A percentile compares a stretch with the other conserved stretches of the same genome.
These are phyloP conservation scores for Embidobia sp. DNA, from an alignment of 2,888 invertebrate genomes.

Conservation along the genomic window DNA sequence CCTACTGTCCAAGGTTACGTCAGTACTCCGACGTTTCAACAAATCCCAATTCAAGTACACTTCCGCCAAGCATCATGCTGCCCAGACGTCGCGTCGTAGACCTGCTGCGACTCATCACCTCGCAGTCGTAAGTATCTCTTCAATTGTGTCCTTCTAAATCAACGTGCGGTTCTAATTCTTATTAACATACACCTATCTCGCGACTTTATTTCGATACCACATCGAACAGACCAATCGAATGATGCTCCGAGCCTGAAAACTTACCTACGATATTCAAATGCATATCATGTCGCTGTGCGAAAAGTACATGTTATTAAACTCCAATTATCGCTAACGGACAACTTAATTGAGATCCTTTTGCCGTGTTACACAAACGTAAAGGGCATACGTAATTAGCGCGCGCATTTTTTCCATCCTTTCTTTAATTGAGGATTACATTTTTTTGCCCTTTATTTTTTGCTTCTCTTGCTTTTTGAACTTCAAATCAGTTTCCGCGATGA, in stretches of 20 bases:
- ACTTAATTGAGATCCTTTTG: constrained; percentile 19
- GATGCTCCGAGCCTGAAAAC: too few species aligned
- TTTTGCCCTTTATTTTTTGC: not conserved
- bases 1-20: constrained; percentile 29
- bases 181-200: constrained; percentile 39
- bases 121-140: constrained; percentile 85
- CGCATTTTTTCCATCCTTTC: not conserved
- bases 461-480: not conserved
- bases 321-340: constrained; percentile 44
- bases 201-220: not conserved
- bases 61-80: constrained; percentile 77
- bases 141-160: too few species aligned
- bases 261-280: not conserved
- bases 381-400: constrained; percentile 5
- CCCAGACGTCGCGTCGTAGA: constrained; percentile 85
- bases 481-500: too few species aligned
- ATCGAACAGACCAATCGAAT: constrained; percentile 4
- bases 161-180: not conserved
- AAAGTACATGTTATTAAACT: constrained; percentile 27
- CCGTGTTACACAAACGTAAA: not conserved
- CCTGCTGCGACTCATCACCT: constrained; percentile 85
- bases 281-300: constrained; percentile 1
- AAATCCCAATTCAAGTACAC: constrained; percentile 54
- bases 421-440: not conserved
- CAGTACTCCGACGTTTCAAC: constrained; percentile 19